Conservation (phyloP, 35 echinoderm and acorn worm species). For the Ptychodera flava region DNA sequence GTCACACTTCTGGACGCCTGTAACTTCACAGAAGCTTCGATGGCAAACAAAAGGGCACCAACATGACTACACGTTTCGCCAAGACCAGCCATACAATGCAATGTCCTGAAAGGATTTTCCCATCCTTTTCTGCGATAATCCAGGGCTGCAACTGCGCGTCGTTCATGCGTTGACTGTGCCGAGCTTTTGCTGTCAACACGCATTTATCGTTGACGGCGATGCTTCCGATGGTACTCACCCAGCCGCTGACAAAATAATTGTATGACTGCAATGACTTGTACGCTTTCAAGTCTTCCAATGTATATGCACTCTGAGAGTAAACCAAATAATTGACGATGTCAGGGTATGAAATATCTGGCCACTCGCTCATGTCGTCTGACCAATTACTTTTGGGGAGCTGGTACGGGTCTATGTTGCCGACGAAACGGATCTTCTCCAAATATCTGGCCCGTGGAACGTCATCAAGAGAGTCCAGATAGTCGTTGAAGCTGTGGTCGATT, state of each 20-base stretch:
- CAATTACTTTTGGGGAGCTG: constrained; percentile 3
- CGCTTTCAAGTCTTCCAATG: not conserved
- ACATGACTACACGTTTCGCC: constrained; percentile 38
- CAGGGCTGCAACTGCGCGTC: constrained; percentile 22
- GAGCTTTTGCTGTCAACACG: constrained; percentile 4
- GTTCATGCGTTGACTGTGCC: not conserved
- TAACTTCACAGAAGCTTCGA: constrained; percentile 21
- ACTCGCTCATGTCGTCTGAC: not conserved
- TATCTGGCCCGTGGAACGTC: constrained; percentile 6
- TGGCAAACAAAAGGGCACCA: constrained; percentile 19
- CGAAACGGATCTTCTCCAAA: not conserved
- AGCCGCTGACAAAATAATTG: constrained; percentile 33
- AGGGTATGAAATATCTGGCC: constrained; percentile 12
- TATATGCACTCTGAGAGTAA: constrained; percentile 2
- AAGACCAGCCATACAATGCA: constrained; percentile 35
- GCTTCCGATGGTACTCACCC: constrained; percentile 17
- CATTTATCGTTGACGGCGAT: constrained; percentile 14
- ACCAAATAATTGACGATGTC: constrained; percentile 27
- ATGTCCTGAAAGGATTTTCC: constrained; percentile 10
- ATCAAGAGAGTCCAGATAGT: not conserved
- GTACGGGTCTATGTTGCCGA: constrained; percentile 21
- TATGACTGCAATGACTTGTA: constrained; percentile 12
- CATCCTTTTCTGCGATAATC: constrained; percentile 30
- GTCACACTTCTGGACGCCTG: constrained; percentile 25
- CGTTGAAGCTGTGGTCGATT: too few species aligned